Conservation (phyloP, 2,888 invertebrate genomes). For the Pheosia tremula region DNA sequence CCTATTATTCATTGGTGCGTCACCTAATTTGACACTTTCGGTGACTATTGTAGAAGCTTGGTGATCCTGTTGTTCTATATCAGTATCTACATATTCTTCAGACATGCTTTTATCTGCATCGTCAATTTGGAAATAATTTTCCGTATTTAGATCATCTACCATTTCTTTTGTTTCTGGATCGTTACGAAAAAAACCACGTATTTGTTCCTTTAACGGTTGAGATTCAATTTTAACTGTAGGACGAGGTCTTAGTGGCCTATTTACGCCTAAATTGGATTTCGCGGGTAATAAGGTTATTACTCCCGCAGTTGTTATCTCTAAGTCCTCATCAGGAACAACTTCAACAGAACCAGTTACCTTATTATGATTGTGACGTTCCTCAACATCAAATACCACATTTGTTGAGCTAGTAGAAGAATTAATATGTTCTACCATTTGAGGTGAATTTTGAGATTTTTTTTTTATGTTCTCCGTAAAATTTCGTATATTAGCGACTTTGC, state of each 20-base stretch:
- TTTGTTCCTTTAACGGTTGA: slow-evolving; percentile 59
- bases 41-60: slow-evolving; percentile 48
- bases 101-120: slow-evolving; percentile 46
- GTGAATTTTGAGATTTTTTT: slow-evolving; percentile 81
- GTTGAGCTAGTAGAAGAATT: slow-evolving; percentile 19
- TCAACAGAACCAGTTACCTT: slow-evolving; percentile 75
- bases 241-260: slow-evolving; percentile 87
- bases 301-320: slow-evolving; percentile 68
- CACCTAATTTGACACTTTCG: slow-evolving; percentile 47
- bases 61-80: slow-evolving; percentile 36
- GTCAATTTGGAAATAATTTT: slow-evolving; percentile 50
- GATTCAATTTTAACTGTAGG: slow-evolving; percentile 77
- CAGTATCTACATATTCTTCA: slow-evolving; percentile 47
- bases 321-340: slow-evolving; percentile 73
- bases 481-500: slow-evolving; percentile 77
- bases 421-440: slow-evolving; percentile 37
- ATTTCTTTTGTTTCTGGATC: slow-evolving; percentile 55
- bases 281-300: slow-evolving; percentile 88
- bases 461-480: slow-evolving; percentile 88
- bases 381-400: slow-evolving; percentile 33
- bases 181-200: slow-evolving; percentile 64
- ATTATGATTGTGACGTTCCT: slow-evolving; percentile 56
- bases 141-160: slow-evolving; percentile 57
- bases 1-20: slow-evolving; percentile 55
- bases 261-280: slow-evolving; percentile 91